A percentile compares a stretch with the other conserved stretches of the same genome.
phyloP scores from a whole-genome alignment of 2,113 vertebrate species.

The Scomber colias region DNA sequence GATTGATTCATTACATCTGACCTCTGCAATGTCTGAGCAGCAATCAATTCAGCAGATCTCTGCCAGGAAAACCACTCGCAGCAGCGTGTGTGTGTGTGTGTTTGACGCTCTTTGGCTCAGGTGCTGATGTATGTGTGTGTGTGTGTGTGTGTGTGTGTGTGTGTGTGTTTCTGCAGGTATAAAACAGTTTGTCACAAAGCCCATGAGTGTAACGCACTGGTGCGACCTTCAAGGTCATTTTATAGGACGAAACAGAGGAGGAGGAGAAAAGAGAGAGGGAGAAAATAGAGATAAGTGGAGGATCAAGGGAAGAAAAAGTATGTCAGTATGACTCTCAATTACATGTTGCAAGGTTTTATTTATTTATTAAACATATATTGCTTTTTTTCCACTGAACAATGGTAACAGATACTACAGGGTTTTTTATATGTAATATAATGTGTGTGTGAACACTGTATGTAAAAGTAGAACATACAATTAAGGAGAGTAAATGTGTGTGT shows the following conservation, averaged over 20 bases:
- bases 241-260: slow-evolving; percentile 58
- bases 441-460: no score
- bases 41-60: slow-evolving; percentile 71
- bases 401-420: neutral
- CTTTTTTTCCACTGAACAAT: neutral
- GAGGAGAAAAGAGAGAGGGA: neutral
- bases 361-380: neutral
- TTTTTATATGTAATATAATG: neutral
- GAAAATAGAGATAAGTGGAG: slow-evolving; percentile 7
- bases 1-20: slow-evolving; percentile 78
- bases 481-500: neutral
- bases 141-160: slow-evolving; percentile 1
- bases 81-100: slow-evolving; percentile 3
- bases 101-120: neutral
- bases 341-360: neutral
- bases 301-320: slow-evolving; percentile 1
- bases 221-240: slow-evolving; percentile 74
- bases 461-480: neutral
- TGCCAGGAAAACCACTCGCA: slow-evolving; percentile 53
- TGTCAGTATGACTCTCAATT: slow-evolving; percentile 28
- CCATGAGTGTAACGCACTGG: slow-evolving; percentile 34
- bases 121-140: neutral
- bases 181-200: slow-evolving; percentile 57
- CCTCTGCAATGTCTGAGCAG: slow-evolving; percentile 70
- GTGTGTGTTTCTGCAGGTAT: slow-evolving; percentile 57